A percentile compares a stretch with the other conserved stretches of the same genome.
These are phyloP conservation scores for Myiotriccus ornatus DNA, from an alignment of 2,797 vertebrate species.

Conservation along the genomic window DNA sequence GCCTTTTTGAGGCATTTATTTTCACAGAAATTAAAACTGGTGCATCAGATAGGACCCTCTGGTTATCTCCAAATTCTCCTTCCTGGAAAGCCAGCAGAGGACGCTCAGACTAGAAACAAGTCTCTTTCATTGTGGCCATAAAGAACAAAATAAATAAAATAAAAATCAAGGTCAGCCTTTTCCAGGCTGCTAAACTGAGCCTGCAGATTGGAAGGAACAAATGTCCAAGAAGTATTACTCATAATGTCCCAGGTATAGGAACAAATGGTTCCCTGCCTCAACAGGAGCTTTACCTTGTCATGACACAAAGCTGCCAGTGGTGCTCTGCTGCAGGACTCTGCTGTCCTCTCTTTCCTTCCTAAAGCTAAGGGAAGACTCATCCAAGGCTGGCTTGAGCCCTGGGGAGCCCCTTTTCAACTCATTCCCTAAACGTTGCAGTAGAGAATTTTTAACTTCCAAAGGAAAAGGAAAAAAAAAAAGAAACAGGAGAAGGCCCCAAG, in stretches of 20 bases:
- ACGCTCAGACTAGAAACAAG: background rate
- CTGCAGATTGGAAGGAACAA: background rate
- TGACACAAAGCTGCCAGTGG: background rate
- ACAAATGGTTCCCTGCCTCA: background rate
- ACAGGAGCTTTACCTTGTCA: background rate
- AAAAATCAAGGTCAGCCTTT: slow-evolving; percentile 5
- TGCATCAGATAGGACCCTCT: background rate
- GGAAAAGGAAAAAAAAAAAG: background rate
- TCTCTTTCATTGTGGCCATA: background rate
- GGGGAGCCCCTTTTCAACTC: background rate
- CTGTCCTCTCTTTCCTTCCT: background rate
- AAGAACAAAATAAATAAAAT: background rate
- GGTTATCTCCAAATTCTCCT: background rate
- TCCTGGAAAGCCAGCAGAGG: background rate
- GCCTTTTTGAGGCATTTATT: background rate
- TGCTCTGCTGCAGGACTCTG: fast-evolving
- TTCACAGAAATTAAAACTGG: background rate
- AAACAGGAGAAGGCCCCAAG: fast-evolving
- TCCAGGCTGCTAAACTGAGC: background rate
- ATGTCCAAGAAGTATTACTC: background rate
- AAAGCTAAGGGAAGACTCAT: background rate
- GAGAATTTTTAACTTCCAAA: background rate
- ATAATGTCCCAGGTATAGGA: background rate
- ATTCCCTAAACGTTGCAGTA: background rate
- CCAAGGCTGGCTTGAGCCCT: background rate